Conservation (phyloP, 2,888 invertebrate species). For the Trachelus troglodyta region DNA sequence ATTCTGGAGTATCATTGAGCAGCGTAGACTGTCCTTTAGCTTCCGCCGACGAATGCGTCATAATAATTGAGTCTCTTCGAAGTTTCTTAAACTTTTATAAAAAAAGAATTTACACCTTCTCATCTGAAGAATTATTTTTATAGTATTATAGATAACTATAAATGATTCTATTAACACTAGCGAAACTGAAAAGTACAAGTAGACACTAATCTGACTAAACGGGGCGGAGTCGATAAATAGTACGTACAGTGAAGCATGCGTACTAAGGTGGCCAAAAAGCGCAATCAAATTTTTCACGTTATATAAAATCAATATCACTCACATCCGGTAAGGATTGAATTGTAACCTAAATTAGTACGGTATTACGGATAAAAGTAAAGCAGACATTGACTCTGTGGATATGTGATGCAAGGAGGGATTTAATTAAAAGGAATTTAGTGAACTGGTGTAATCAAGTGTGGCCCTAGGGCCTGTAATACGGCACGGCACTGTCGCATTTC, state of each 20-base stretch:
- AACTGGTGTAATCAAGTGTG: neutral
- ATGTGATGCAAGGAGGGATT: neutral
- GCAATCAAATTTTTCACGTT: neutral
- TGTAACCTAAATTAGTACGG: neutral
- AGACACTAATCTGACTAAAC: neutral
- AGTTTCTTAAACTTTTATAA: neutral
- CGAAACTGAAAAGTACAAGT: neutral
- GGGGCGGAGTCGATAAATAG: neutral
- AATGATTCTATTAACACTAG: neutral
- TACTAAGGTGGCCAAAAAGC: neutral
- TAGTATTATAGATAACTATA: neutral
- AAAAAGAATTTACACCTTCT: neutral
- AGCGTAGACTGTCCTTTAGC: neutral
- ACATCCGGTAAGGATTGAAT: neutral
- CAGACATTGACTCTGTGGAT: neutral
- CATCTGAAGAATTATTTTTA: neutral
- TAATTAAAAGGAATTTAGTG: neutral
- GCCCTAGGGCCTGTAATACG: neutral
- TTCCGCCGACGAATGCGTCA: neutral
- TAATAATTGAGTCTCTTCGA: neutral
- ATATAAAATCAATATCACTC: neutral
- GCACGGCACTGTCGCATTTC: neutral
- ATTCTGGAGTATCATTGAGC: neutral
- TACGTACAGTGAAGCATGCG: neutral
- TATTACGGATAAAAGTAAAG: neutral